Conservation (phyloP, 2,888 invertebrate genomes). For the Drosophila imparisetae region DNA sequence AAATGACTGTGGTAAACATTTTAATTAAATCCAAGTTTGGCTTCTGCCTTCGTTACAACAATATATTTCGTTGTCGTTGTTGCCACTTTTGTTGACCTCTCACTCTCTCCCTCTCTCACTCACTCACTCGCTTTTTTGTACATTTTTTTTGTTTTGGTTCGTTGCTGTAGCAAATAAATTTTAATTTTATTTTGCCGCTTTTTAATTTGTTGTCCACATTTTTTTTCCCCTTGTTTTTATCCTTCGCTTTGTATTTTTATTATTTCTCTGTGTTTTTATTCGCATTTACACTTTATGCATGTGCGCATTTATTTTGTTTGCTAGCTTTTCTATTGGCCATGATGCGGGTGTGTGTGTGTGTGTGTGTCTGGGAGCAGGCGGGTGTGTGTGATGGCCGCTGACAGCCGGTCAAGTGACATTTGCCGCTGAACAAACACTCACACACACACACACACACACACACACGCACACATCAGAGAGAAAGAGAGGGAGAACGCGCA, state of each 20-base stretch:
- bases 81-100: slow-evolving; percentile 34
- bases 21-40: slow-evolving; percentile 80
- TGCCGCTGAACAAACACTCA: slow-evolving; percentile 52
- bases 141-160: slow-evolving; percentile 34
- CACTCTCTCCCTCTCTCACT: slow-evolving; percentile 1
- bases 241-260: slow-evolving; percentile 33
- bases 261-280: slow-evolving; percentile 53
- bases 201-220: slow-evolving; percentile 79
- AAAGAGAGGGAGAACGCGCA: slow-evolving; percentile 47
- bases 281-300: slow-evolving; percentile 76
- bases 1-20: slow-evolving; percentile 80
- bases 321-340: slow-evolving; percentile 73
- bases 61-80: slow-evolving; percentile 70
- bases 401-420: slow-evolving; percentile 79
- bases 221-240: slow-evolving; percentile 28
- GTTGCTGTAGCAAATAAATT: slow-evolving; percentile 69
- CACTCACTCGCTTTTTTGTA: slow-evolving; percentile 20
- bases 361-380: neutral
- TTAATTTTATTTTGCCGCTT: slow-evolving; percentile 78
- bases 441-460: no score
- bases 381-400: slow-evolving; percentile 27
- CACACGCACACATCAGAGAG: neutral
- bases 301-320: slow-evolving; percentile 76
- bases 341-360: slow-evolving; percentile 25
- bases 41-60: slow-evolving; percentile 79